Evolutionary conservation across 1,140 invertebrate genomes (phyloP).

Genomic region (Geopemphigus sp.): DNA sequence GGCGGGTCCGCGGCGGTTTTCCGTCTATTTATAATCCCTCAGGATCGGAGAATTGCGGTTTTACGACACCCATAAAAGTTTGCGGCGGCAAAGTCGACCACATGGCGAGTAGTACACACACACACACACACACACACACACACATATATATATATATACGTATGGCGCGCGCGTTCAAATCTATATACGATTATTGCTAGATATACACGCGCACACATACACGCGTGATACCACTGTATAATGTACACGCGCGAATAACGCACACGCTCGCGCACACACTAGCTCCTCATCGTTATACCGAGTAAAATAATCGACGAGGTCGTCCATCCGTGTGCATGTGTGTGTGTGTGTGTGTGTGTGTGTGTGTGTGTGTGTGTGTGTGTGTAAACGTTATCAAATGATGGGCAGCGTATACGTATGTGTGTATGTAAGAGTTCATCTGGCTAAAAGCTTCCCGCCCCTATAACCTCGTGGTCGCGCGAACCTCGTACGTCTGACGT

Average conservation of each 20-base stretch:
- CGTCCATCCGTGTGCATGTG: conserved; percentile 30
- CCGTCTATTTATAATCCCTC: conserved; percentile 29
- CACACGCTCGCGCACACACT: not conserved
- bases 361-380: not conserved
- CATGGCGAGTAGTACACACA: conserved; percentile 44
- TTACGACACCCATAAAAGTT: conserved; percentile 48
- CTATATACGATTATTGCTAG: conserved; percentile 33
- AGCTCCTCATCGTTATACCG: no score
- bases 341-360: not conserved
- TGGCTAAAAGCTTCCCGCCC: conserved; percentile 45
- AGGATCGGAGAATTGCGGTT: conserved; percentile 44
- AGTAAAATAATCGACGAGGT: conserved; percentile 34
- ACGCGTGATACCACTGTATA: not conserved
- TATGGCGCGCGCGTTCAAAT: conserved; percentile 17
- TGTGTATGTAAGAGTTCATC: conserved; percentile 30
- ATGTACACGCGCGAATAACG: not conserved
- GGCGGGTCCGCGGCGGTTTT: not conserved
- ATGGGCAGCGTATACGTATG: not conserved
- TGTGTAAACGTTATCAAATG: no score
- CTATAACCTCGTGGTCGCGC: not conserved
- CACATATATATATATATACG: no score
- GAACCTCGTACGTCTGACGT: conserved; percentile 2
- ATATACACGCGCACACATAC: not conserved
- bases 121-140: no score
- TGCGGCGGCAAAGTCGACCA: conserved; percentile 30